Evolutionary conservation across 2,888 invertebrate genomes (phyloP).

Genomic region (Catocala sponsa): DNA sequence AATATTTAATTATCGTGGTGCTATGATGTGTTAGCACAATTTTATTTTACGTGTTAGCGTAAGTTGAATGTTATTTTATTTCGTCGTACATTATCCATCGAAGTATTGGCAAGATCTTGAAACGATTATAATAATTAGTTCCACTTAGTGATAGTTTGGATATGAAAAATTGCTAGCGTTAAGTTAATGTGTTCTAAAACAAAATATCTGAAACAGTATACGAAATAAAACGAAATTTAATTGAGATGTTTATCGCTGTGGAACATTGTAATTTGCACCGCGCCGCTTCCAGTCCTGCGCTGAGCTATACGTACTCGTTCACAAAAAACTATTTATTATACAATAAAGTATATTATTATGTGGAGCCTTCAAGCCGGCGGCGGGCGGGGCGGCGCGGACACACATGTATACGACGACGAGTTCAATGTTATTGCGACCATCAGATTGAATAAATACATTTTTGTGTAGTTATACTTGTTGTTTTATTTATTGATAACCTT

Average conservation of each 20-base stretch:
- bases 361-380: constrained; percentile 46
- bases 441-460: constrained; percentile 86
- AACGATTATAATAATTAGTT: constrained; percentile 55
- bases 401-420: constrained; percentile 84
- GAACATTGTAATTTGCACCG: constrained; percentile 67
- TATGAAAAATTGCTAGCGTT: constrained; percentile 69
- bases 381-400: constrained; percentile 72
- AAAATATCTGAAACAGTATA: constrained; percentile 88
- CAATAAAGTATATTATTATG: constrained; percentile 45
- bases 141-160: constrained; percentile 71
- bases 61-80: constrained; percentile 66
- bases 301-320: constrained; percentile 54
- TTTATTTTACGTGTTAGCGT: constrained; percentile 61
- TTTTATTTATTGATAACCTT: constrained; percentile 58
- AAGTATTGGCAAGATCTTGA: constrained; percentile 44
- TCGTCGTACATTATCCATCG: constrained; percentile 58
- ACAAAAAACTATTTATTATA: constrained; percentile 63
- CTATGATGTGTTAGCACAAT: constrained; percentile 76
- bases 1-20: constrained; percentile 75
- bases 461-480: constrained; percentile 82
- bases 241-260: constrained; percentile 72
- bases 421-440: constrained; percentile 87
- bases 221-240: constrained; percentile 77
- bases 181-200: constrained; percentile 86
- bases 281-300: constrained; percentile 60